Evolutionary conservation across 2,113 vertebrate genomes (phyloP), one percentile per base, ranked within the genome.

Genomic region (Scomber japonicus): DNA sequence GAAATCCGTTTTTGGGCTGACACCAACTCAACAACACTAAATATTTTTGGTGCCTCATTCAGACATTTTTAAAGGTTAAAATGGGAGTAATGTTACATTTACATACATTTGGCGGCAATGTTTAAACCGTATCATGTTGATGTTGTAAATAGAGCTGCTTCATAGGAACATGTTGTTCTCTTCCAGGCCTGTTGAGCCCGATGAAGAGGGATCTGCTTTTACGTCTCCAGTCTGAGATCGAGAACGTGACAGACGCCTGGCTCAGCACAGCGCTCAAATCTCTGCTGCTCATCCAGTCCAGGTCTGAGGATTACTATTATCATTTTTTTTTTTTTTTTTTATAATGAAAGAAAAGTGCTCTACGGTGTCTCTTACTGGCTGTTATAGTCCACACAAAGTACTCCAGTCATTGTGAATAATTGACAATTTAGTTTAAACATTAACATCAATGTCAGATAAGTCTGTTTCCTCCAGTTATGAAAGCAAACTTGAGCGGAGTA

Each of bases 191-290:
- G 27, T 93, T 99, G 44, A 98, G 96, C 87, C 97, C 97, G 0
- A 95, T 97, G 86, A 97, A 98, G 91, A 96, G 96, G 71, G 98
- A 99, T 76, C 95, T 96, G 70, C 94, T 99, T 16, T 91, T 96
- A 17, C 91, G 96, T 55, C 95, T 99, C 50, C 95, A 96, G 92
- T 94, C 96, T 0, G 97, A 99, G 83, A 97, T 99, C 30, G 97
- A 99, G 93, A 95, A 95, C n/a, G 92, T 99, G 13, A 99, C 98
- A 0, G 98, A 99, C 84, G 95, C 96, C 67, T 99, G 98, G 98
- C 94, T 99, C 90, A 96, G 96, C 96, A 98, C 97, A 0, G 98
- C 98, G 0, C 91, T 99, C 14, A 99, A 99, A 87, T 99, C 97
- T 78, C 95, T 99, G 82, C 95, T 97, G 65, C 97, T 99, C 77